Evolutionary conservation across 1,140 invertebrate species (phyloP).

Genomic region (Trichonephila inaurata): DNA sequence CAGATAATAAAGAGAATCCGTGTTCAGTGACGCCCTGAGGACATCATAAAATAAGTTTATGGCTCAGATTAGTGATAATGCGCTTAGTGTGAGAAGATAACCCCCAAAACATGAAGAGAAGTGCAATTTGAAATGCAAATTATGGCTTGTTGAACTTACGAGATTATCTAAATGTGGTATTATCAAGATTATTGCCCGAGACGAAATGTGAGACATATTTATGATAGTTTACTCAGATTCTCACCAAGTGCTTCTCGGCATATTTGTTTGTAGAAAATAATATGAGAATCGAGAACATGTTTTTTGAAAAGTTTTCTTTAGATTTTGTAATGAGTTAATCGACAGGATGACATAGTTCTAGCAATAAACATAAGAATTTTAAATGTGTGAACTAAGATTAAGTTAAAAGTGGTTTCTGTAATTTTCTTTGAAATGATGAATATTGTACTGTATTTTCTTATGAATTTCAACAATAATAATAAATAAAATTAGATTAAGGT

Average conservation of each 20-base stretch:
- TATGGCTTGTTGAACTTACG: slow-evolving; percentile 35
- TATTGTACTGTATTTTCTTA: too few species aligned
- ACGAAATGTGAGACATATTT: not conserved
- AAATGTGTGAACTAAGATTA: too few species aligned
- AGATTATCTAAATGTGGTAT: slow-evolving; percentile 28
- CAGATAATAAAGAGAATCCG: slow-evolving; percentile 17
- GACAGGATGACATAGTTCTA: too few species aligned
- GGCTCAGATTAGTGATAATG: slow-evolving; percentile 43
- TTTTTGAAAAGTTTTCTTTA: not conserved
- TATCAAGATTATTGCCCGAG: slow-evolving; percentile 27
- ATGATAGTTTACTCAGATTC: not conserved
- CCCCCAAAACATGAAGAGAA: not conserved
- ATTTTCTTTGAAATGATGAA: too few species aligned
- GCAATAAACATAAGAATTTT: too few species aligned
- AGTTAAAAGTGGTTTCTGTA: too few species aligned
- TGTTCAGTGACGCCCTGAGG: slow-evolving; percentile 22
- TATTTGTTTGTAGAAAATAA: not conserved
- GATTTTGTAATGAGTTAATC: too few species aligned
- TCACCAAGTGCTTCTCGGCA: not conserved
- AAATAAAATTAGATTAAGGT: too few species aligned
- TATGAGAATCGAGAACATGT: not conserved
- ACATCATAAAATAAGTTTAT: slow-evolving; percentile 44
- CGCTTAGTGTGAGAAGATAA: not conserved
- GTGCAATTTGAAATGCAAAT: slow-evolving; percentile 30
- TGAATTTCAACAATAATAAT: too few species aligned